Conservation (phyloP, 2,113 vertebrate genomes). For the Calonectris borealis region DNA sequence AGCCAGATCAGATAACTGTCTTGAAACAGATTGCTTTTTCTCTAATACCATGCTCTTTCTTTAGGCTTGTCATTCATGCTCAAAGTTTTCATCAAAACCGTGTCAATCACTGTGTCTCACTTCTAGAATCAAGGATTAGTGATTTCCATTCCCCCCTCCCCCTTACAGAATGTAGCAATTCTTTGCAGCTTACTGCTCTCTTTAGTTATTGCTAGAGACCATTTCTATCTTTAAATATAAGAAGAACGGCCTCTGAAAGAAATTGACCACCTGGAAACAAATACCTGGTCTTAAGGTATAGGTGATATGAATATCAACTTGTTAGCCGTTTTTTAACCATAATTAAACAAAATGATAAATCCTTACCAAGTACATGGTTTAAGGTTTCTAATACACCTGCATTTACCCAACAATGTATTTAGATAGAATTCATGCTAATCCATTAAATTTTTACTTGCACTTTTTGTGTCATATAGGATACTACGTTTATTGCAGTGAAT, state of each 20-base stretch:
- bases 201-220: not conserved
- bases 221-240: not conserved
- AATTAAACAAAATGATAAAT: not conserved
- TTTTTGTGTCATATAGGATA: not conserved
- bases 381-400: not conserved
- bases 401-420: not conserved
- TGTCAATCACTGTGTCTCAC: constrained; percentile 40
- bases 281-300: not conserved
- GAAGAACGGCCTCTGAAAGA: not conserved
- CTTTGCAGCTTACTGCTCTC: not conserved
- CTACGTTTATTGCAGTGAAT: not conserved
- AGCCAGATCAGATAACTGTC: constrained; percentile 62
- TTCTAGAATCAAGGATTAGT: constrained; percentile 10
- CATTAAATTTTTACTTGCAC: not conserved
- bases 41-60: constrained; percentile 59
- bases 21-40: constrained; percentile 65
- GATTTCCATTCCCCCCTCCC: not conserved
- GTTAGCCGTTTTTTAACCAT: not conserved
- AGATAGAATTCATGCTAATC: not conserved
- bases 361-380: not conserved
- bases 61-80: constrained; percentile 64
- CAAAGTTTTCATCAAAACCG: constrained; percentile 41
- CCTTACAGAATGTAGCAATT: not conserved
- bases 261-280: not conserved
- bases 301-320: not conserved